Evolutionary conservation across 1,140 invertebrate genomes (phyloP), one percentile per base, ranked within the genome.

Genomic region (Orchestia grillus): DNA sequence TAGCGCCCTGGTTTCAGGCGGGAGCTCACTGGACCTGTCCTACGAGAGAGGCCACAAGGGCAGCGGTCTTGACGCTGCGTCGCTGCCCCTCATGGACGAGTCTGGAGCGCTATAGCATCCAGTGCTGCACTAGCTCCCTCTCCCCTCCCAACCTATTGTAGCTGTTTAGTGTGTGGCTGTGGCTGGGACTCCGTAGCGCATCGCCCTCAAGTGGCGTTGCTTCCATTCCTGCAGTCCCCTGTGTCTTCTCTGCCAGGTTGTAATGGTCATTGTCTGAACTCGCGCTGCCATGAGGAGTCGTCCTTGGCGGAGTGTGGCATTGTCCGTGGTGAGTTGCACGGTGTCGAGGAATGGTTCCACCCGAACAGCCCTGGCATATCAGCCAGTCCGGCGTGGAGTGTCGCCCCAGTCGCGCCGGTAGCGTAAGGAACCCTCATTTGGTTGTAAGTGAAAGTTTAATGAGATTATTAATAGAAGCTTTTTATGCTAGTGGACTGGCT

Each of bases 81-180:
- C 96, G 41, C 96, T 96, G 95, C 97, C 97, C 42, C 96, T 97
- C n/a, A 97, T 97, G 97, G 97, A 97, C 90, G 97, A 97, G 95
- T 96, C 96, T 90, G 96, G 96, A 44, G 96, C 96, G 44, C 95
- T 97, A 95, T 97, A 97, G 96, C 96, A 97, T 95, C 45, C 45
- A 62, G 62, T 47, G 47, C 44, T 44, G 8, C 44, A 40, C 92
- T 94, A 94, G 92, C 44, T 45, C 19, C 19, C 19, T 40, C 16
- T 36, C 88, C 15, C 23, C 41, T 28, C 41, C 41, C 88, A 42
- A 90, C 88, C n/a, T 44, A 42, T 90, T 90, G 88, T 90, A 41
- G 15, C 88, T 90, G n/a, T 90, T 15, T 77, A 77, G 62, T 77
- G 62, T 77, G 62, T 77, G 62, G 6, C 47, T 77, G 62, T 77